Percentiles rank a stretch among this genome's conserved stretches.
These are phyloP conservation scores for Spisula subtruncata DNA, from an alignment of 2,888 invertebrate genomes.

Conservation along the genomic window DNA sequence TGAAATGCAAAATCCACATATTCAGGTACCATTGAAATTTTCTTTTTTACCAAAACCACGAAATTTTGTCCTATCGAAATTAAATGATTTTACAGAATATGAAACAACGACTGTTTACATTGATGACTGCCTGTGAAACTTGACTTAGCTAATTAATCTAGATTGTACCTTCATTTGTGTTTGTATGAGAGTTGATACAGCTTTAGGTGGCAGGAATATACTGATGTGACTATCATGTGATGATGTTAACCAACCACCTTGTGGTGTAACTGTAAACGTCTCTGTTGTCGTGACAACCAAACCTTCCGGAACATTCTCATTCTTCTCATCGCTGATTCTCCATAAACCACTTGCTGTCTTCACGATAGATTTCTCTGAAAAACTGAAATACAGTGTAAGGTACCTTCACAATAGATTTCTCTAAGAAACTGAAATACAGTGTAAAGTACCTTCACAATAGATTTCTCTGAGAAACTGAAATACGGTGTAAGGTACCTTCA, in stretches of 20 bases:
- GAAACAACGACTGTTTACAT: too few relatives aligned
- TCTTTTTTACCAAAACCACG: too few relatives aligned
- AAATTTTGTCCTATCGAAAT: too few relatives aligned
- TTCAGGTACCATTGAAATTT: too few relatives aligned
- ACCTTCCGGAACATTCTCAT: conserved; percentile 48
- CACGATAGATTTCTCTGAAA: conserved; percentile 75
- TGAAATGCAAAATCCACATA: too few relatives aligned
- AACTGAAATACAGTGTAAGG: conserved; percentile 61
- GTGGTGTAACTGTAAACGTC: conserved; percentile 82
- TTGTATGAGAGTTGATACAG: conserved; percentile 76
- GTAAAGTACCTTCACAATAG: too few relatives aligned
- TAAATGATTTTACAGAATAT: too few relatives aligned
- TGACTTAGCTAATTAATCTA: not conserved
- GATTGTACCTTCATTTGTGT: conserved; percentile 83
- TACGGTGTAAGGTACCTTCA: too few relatives aligned
- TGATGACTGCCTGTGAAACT: too few relatives aligned
- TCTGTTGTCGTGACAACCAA: conserved; percentile 73
- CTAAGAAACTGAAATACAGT: too few relatives aligned
- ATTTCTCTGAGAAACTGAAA: too few relatives aligned
- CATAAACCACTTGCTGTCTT: conserved; percentile 76
- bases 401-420: too few relatives aligned
- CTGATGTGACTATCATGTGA: conserved; percentile 80
- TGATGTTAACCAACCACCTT: conserved; percentile 84
- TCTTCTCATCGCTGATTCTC: conserved; percentile 74
- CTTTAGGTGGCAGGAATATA: conserved; percentile 82